Evolutionary conservation across 1,140 invertebrate species (phyloP), one percentile per base, ranked within the genome.

Genomic region (Notospermus geniculatus): DNA sequence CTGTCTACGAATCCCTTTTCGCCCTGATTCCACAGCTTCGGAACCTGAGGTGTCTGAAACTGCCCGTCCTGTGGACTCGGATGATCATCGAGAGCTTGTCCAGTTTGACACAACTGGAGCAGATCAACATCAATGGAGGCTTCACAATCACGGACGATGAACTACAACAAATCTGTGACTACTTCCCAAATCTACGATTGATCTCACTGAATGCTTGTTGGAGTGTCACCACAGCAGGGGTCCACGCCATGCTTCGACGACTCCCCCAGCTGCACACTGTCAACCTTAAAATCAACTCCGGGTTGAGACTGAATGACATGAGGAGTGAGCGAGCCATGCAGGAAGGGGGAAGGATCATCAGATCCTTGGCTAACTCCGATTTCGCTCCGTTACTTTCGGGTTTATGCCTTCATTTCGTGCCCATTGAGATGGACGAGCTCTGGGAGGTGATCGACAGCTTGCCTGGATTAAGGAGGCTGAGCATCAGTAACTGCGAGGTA

Each of bases 401-500:
- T 1, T 60, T 77, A 30, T 77, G 75, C 52, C 45, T 77, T 5
- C 75, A 77, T 65, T 77, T 72, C 55, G 65, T 77, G 36, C 69
- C 75, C 19, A 67, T 77, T 39, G 71, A 75, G 41, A 72, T 74
- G 63, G 75, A 77, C 28, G 71, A 77, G 54, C 59, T 77, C 17
- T 77, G 70, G 73, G 71, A 68, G 13, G 58, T 71, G 13, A 66
- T 77, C 11, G 72, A 69, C 13, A 67, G 59, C 17, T 56, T 77
- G 56, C 61, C 60, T 23, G 63, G 56, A 32, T 58, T 77, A 1
- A 70, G 65, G 57, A 77, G 75, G 62, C 69, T 77, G 13, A 75
- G 70, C 53, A 69, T 77, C 41, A 77, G 75, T 54, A 75, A 77
- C 39, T 77, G 73, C 55, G 73, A 77, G 73, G 75, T 77, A 70